Percentiles rank a stretch among this genome's conserved stretches.
Conservation (phyloP, 2,888 invertebrate genomes). For the Metallyticus violacea region DNA sequence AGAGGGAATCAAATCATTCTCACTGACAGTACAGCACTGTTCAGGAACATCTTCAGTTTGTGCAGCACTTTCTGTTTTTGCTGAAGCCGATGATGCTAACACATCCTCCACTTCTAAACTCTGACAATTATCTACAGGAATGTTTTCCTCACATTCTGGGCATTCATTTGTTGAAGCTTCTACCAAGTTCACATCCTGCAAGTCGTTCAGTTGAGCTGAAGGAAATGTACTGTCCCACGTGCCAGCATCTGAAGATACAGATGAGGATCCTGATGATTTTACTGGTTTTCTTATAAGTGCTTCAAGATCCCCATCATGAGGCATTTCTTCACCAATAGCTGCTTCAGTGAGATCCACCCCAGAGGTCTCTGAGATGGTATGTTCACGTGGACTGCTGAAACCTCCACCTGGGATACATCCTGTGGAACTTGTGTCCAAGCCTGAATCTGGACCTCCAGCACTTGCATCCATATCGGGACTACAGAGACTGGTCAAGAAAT, state of each 20-base stretch:
- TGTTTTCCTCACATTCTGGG: neutral
- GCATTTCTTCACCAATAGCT: slow-evolving; percentile 41
- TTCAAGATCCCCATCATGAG: slow-evolving; percentile 41
- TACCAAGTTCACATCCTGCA: neutral
- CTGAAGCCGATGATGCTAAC: too few relatives aligned
- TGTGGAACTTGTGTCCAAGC: slow-evolving; percentile 48
- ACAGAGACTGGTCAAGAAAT: slow-evolving; percentile 42
- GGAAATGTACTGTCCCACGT: slow-evolving; percentile 53
- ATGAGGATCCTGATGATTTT: slow-evolving; percentile 44
- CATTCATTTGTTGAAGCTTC: too few relatives aligned
- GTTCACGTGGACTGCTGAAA: slow-evolving; percentile 44
- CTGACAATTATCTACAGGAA: too few relatives aligned
- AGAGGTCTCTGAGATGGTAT: slow-evolving; percentile 50
- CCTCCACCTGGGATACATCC: slow-evolving; percentile 37
- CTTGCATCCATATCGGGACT: slow-evolving; percentile 50
- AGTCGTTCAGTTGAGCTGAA: neutral
- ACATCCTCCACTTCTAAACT: too few relatives aligned
- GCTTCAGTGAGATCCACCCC: slow-evolving; percentile 47
- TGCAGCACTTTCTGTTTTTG: too few relatives aligned
- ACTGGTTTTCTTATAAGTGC: neutral
- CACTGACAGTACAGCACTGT: too few relatives aligned
- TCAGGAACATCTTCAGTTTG: too few relatives aligned
- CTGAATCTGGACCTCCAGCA: slow-evolving; percentile 51
- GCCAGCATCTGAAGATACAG: slow-evolving; percentile 62
- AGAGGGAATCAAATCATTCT: too few relatives aligned